Conservation (phyloP, 2,113 vertebrate species). For the Xiphophorus hellerii region DNA sequence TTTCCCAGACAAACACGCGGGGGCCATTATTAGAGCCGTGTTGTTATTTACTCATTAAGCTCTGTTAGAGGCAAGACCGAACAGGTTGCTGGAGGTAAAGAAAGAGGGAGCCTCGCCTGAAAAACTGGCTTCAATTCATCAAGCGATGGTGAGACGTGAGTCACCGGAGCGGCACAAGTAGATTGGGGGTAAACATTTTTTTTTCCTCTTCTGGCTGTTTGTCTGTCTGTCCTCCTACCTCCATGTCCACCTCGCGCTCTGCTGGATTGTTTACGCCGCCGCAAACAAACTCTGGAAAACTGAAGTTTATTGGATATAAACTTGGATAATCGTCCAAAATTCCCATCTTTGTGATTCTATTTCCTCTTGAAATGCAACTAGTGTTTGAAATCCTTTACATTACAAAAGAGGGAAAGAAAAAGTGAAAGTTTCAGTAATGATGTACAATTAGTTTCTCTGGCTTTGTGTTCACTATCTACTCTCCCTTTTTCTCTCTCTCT, state of each 20-base stretch:
- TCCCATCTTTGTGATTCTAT: not conserved
- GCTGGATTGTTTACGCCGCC: constrained; percentile 38
- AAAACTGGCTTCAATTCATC: constrained; percentile 70
- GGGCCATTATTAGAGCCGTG: not conserved
- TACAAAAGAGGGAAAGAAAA: too few relatives aligned
- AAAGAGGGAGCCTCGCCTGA: constrained; percentile 56
- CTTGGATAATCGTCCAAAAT: constrained; percentile 20
- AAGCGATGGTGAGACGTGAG: constrained; percentile 48
- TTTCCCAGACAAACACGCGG: too few relatives aligned
- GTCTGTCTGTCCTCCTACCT: not conserved
- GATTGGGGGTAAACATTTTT: constrained; percentile 42
- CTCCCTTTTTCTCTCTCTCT: constrained; percentile 16
- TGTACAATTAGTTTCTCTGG: not conserved
- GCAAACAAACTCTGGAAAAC: constrained; percentile 47
- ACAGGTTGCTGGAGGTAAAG: constrained; percentile 70
- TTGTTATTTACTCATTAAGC: constrained; percentile 61
- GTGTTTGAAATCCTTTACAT: not conserved
- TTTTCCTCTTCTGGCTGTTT: constrained; percentile 10
- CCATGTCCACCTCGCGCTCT: not conserved
- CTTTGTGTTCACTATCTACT: not conserved
- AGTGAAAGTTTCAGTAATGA: not conserved
- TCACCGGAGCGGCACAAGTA: constrained; percentile 39
- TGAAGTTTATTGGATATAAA: constrained; percentile 33
- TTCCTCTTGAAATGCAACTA: constrained; percentile 5
- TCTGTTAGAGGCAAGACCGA: constrained; percentile 71